phyloP scores from a whole-genome alignment of 2,888 invertebrate species.

The Leptothorax acervorum region DNA sequence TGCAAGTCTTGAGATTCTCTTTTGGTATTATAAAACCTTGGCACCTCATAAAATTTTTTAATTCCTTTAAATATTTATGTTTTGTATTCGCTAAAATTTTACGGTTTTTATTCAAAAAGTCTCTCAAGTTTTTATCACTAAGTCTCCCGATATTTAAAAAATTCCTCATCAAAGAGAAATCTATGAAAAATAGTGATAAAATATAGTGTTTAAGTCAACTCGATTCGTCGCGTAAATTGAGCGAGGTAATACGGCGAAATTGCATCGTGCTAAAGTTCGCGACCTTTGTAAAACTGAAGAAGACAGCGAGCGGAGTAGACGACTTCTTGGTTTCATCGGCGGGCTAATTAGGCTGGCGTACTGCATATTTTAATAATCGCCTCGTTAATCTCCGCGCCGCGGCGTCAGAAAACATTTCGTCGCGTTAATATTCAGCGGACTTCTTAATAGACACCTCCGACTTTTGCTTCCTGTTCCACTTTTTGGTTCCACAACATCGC shows the following conservation, averaged over 20 bases:
- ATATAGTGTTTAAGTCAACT: neutral
- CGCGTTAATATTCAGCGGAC: slow-evolving; percentile 74
- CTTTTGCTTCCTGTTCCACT: slow-evolving; percentile 62
- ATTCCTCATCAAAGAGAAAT: slow-evolving; percentile 19
- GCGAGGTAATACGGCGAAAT: slow-evolving; percentile 50
- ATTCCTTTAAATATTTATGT: neutral
- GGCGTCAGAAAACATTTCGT: slow-evolving; percentile 60
- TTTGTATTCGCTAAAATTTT: neutral
- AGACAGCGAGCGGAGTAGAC: slow-evolving; percentile 38
- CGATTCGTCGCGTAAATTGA: slow-evolving; percentile 43
- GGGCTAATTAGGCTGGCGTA: slow-evolving; percentile 67
- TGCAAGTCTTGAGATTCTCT: neutral
- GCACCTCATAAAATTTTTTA: neutral
- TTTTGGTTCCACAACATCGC: slow-evolving; percentile 43
- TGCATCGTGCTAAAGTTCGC: slow-evolving; percentile 41
- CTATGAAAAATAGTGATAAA: slow-evolving; percentile 2
- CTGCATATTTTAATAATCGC: slow-evolving; percentile 75
- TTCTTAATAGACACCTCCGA: slow-evolving; percentile 67
- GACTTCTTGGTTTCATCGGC: slow-evolving; percentile 61
- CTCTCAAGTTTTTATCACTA: neutral
- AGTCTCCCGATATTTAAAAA: neutral
- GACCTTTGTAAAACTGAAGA: slow-evolving; percentile 20
- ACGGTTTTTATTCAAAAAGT: neutral
- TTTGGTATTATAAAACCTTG: neutral
- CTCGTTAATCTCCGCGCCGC: slow-evolving; percentile 66